Conservation (phyloP, 2,797 vertebrate species). For the Neomorphus geoffroyi region DNA sequence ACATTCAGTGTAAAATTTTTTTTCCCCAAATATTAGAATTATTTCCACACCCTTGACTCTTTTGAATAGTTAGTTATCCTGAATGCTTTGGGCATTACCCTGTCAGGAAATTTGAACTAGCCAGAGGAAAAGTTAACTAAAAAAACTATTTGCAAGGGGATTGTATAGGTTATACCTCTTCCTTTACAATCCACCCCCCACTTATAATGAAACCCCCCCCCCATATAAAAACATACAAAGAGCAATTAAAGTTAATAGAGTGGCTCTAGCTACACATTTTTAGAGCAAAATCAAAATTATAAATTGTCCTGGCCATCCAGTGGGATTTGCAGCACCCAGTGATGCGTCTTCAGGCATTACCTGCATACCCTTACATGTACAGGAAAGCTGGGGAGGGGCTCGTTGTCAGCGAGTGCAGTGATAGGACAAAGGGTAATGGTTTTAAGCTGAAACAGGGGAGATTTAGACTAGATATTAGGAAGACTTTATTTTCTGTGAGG, state of each 20-base stretch:
- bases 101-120: conserved; percentile 39
- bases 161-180: background rate
- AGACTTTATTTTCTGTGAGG: too few relatives aligned
- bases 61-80: background rate
- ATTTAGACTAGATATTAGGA: too few relatives aligned
- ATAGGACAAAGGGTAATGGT: too few relatives aligned
- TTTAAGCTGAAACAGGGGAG: too few relatives aligned
- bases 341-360: background rate
- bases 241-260: background rate
- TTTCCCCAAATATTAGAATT: background rate
- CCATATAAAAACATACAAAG: background rate
- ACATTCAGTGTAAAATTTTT: background rate
- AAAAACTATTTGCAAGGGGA: background rate
- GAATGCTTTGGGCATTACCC: background rate
- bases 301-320: background rate
- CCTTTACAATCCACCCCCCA: background rate
- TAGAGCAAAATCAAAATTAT: conserved; percentile 21
- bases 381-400: too few relatives aligned
- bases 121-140: background rate
- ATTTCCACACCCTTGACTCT: background rate
- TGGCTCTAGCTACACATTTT: conserved; percentile 18
- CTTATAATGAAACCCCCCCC: background rate
- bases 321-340: background rate
- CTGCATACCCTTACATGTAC: too few relatives aligned
- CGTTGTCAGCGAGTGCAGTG: too few relatives aligned